A percentile compares a stretch with the other conserved stretches of the same genome.
phyloP scores from a whole-genome alignment of 2,113 vertebrate genomes.

The Machaerirhynchus nigripectus region DNA sequence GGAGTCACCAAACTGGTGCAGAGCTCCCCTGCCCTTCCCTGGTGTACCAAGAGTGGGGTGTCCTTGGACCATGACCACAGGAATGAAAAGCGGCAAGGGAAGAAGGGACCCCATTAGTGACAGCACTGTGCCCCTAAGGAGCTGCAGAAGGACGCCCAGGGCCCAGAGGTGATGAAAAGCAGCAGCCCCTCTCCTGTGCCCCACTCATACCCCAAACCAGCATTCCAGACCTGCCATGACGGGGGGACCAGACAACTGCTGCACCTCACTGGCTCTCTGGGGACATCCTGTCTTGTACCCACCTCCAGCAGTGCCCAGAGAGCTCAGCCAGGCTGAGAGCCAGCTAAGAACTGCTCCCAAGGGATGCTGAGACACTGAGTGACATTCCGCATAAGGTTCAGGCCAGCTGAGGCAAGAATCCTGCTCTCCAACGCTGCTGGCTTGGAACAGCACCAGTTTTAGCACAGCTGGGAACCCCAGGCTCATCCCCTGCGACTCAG shows the following conservation, averaged over 20 bases:
- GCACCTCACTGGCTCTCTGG: neutral
- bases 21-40: neutral
- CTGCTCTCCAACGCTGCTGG: neutral
- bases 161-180: neutral
- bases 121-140: neutral
- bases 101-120: neutral
- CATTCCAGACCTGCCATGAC: fast-evolving
- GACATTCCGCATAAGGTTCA: fast-evolving
- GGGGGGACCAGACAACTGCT: neutral
- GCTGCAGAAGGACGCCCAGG: neutral
- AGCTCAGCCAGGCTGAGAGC: neutral
- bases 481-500: neutral
- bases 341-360: neutral
- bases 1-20: neutral
- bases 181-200: neutral
- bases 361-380: neutral
- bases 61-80: neutral
- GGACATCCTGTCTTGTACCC: fast-evolving
- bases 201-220: fast-evolving
- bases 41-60: neutral
- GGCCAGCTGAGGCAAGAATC: neutral
- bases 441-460: neutral
- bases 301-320: neutral
- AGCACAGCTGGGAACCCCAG: neutral
- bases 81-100: neutral